Conservation (phyloP, 1,140 invertebrate species). For the Papilio polyxenes region DNA sequence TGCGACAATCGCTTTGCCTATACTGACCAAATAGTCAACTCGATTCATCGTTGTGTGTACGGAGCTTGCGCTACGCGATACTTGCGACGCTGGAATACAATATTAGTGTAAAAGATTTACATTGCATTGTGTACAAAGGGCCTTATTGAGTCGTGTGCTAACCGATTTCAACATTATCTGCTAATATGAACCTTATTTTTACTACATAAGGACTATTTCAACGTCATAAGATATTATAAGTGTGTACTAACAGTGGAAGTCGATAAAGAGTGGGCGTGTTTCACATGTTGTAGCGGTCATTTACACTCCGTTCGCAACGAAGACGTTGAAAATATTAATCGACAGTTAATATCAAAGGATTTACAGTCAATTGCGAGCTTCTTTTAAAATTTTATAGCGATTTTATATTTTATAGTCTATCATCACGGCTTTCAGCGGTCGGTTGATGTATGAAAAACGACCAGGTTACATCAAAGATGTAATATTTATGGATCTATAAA, state of each 20-base stretch:
- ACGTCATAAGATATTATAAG: background rate
- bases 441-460: constrained; percentile 1
- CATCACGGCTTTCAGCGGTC: constrained; percentile 10
- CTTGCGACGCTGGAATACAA: no score
- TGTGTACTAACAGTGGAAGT: constrained; percentile 18
- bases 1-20: no score
- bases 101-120: no score
- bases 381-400: constrained; percentile 28
- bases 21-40: no score
- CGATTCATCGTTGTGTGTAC: no score
- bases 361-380: constrained; percentile 27
- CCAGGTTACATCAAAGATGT: background rate
- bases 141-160: constrained; percentile 28
- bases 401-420: constrained; percentile 25
- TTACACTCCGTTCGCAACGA: constrained; percentile 25
- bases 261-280: constrained; percentile 37
- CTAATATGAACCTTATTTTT: background rate
- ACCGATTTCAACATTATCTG: background rate
- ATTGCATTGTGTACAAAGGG: no score
- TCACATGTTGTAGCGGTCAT: constrained; percentile 33
- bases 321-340: constrained; percentile 30
- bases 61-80: no score
- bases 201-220: background rate
- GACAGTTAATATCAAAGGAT: constrained; percentile 26
- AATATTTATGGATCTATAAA: background rate